Evolutionary conservation across 2,888 invertebrate genomes (phyloP), one percentile per base, ranked within the genome.

Genomic region (Sminthurinus aureus): DNA sequence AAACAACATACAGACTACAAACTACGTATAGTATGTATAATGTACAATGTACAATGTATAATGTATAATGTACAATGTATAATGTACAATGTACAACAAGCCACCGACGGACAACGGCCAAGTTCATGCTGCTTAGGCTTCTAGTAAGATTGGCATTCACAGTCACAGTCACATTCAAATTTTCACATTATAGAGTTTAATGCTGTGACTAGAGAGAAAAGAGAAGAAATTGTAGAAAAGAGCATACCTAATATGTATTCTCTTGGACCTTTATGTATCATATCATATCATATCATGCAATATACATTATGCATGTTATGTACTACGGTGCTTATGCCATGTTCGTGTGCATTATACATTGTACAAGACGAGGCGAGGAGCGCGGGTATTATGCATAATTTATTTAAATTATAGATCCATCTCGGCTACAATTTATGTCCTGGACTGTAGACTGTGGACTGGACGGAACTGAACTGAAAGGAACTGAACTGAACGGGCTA

Each of bases 331-430:
- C 38, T 4, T 6, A 6, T 38, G 1, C 38, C 38, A 38, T 38
- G 38, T 38, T 38, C 38, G 6, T 38, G 38, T 38, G 6, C 38
- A 38, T 4, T 38, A 9, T 18, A 58, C 58, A 58, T 58, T 13
- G 18, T 15, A 58, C 58, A 58, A n/a, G n/a, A n/a, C n/a, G n/a
- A n/a, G 0, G 58, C 18, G 2, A 58, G 58, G 9, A 18, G 58
- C 13, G 15, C 6, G 24, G 13, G 9, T 71, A 71, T 15, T 26
- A 24, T 71, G 71, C 13, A 24, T 26, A 71, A 71, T 71, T 71
- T 22, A 71, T 71, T 71, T 20, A 71, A 71, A 71, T 71, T 71
- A 71, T 71, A 26, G 26, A 71, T 71, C 71, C 71, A 24, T 58
- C 58, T 11, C 58, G 58, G 2, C 58, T 18, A 38, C 38, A 38